phyloP scores from a whole-genome alignment of 2,113 vertebrate species.

The Aldabrachelys gigantea region DNA sequence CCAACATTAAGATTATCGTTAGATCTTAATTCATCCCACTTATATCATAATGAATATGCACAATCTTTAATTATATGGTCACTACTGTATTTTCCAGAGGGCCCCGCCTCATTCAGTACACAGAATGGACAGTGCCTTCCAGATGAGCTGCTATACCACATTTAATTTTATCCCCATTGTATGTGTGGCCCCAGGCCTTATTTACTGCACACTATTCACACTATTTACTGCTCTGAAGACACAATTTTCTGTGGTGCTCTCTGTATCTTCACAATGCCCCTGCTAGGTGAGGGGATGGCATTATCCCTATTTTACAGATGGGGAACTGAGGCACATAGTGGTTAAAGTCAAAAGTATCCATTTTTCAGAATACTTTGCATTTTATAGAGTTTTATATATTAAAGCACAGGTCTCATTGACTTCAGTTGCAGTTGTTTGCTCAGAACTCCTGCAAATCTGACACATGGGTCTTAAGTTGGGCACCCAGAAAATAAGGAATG shows the following conservation, averaged over 20 bases:
- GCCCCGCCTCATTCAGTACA: neutral
- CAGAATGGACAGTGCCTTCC: neutral
- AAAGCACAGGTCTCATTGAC: neutral
- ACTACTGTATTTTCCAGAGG: neutral
- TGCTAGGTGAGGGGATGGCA: constrained; percentile 5
- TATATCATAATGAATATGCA: too few relatives aligned
- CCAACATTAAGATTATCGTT: neutral
- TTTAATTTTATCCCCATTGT: constrained; percentile 36
- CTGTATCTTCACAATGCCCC: constrained; percentile 66
- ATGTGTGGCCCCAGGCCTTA: constrained; percentile 63
- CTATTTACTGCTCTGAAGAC: constrained; percentile 48
- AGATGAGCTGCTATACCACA: neutral
- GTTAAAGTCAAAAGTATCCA: neutral
- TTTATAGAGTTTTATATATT: fast-evolving
- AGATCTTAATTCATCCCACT: neutral
- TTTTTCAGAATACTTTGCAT: fast-evolving
- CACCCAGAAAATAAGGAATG: neutral
- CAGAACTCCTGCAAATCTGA: neutral
- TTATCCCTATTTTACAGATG: constrained; percentile 38
- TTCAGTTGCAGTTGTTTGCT: fast-evolving
- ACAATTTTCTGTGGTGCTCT: constrained; percentile 69
- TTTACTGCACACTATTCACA: constrained; percentile 71
- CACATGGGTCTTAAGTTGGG: neutral
- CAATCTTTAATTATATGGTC: neutral
- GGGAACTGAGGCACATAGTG: constrained; percentile 48